Evolutionary conservation across 2,113 vertebrate genomes (phyloP).

Genomic region (Corydoras maculifer): DNA sequence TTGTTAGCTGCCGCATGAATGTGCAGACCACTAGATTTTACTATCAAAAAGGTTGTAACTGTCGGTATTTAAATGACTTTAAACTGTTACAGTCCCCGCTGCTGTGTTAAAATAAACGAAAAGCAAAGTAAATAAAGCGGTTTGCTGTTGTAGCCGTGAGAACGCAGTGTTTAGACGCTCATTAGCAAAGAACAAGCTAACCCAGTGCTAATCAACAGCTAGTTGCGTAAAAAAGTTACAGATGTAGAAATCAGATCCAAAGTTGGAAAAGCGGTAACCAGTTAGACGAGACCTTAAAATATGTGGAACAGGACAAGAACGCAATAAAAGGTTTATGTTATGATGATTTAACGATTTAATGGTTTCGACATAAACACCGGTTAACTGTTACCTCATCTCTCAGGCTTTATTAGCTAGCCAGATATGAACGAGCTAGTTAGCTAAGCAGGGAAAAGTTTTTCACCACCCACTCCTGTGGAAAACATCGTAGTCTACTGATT

Average conservation of each 20-base stretch:
- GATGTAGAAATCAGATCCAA: conserved; percentile 4
- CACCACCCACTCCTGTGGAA: conserved; percentile 51
- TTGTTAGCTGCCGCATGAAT: neutral
- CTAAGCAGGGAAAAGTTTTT: conserved; percentile 47
- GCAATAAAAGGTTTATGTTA: no score
- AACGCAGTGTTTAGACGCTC: neutral
- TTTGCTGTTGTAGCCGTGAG: neutral
- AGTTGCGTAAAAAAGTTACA: neutral
- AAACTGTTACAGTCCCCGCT: neutral
- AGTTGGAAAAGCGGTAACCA: neutral
- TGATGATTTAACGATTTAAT: neutral
- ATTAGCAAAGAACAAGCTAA: conserved; percentile 6
- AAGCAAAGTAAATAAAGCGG: neutral
- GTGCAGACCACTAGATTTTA: neutral
- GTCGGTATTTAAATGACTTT: neutral
- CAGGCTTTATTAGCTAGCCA: neutral
- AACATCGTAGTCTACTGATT: conserved; percentile 28
- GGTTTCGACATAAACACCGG: neutral
- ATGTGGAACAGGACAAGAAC: no score
- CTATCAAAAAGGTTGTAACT: neutral
- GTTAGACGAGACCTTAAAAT: neutral
- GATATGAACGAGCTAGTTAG: conserved; percentile 12
- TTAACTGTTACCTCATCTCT: neutral
- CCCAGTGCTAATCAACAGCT: neutral
- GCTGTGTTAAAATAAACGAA: neutral